Conservation (phyloP, 2,797 vertebrate genomes). For the Hippopotamyrus pictus region DNA sequence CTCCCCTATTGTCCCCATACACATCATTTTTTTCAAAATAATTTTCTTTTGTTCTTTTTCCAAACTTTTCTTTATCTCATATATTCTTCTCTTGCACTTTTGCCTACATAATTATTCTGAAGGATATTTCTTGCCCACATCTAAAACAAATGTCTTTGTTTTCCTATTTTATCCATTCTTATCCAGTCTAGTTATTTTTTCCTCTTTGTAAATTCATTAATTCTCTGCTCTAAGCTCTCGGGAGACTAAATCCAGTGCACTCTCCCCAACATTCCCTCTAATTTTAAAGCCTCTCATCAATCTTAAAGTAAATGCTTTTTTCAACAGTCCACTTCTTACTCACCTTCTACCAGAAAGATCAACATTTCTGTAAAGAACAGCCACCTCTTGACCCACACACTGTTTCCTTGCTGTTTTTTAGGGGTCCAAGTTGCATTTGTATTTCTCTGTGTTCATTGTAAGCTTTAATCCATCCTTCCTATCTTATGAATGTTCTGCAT, state of each 20-base stretch:
- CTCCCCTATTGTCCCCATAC: background rate
- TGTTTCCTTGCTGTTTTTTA: background rate
- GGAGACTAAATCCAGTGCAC: background rate
- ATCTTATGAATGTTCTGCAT: background rate
- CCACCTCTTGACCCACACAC: background rate
- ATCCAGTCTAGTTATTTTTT: constrained; percentile 3
- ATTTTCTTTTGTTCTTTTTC: background rate
- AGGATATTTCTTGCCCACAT: background rate
- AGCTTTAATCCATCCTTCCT: background rate
- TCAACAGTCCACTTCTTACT: background rate
- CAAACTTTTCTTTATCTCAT: background rate
- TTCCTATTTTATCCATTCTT: background rate
- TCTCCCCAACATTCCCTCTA: background rate
- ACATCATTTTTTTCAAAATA: background rate
- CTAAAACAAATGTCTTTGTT: background rate
- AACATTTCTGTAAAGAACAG: background rate
- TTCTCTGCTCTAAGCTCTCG: background rate
- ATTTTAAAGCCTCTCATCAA: background rate
- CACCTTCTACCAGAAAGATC: background rate
- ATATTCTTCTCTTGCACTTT: background rate
- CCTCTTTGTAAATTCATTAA: constrained; percentile 5
- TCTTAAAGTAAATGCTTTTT: background rate
- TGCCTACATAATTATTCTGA: constrained; percentile 1
- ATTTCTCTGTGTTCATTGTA: background rate
- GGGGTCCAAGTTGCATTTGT: background rate